These are phyloP conservation scores for Drosophila mauritiana DNA, from an alignment of 1,140 invertebrate genomes.

Conservation along the genomic window DNA sequence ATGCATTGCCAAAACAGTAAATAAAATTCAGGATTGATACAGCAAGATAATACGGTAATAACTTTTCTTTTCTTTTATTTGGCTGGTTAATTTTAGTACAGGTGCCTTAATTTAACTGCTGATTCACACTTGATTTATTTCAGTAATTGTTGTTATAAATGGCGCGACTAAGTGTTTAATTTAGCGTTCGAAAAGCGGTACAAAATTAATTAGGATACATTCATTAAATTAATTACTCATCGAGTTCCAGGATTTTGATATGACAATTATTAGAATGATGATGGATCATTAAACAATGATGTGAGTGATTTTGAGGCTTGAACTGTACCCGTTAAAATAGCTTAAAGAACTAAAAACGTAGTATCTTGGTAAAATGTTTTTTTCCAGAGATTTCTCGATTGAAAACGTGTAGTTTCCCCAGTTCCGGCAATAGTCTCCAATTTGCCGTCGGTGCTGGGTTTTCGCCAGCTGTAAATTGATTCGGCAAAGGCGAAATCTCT, in stretches of 20 bases:
- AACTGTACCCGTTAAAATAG: no score
- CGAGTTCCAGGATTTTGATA: background rate
- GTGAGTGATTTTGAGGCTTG: background rate
- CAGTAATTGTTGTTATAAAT: background rate
- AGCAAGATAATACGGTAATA: background rate
- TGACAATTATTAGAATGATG: background rate
- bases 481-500: slow-evolving; percentile 44
- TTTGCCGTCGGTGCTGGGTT: slow-evolving; percentile 1
- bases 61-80: no score
- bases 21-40: no score
- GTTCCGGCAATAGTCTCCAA: background rate
- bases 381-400: no score
- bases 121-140: slow-evolving; percentile 2
- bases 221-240: background rate
- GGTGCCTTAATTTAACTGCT: background rate
- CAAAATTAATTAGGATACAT: background rate
- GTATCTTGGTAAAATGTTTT: no score
- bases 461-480: slow-evolving; percentile 40
- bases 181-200: background rate
- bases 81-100: no score
- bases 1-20: slow-evolving; percentile 9
- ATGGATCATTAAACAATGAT: background rate
- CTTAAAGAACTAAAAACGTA: no score
- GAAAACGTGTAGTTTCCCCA: background rate
- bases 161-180: background rate